Evolutionary conservation across 2,888 invertebrate genomes (phyloP).

Genomic region (Congeria kusceri): DNA sequence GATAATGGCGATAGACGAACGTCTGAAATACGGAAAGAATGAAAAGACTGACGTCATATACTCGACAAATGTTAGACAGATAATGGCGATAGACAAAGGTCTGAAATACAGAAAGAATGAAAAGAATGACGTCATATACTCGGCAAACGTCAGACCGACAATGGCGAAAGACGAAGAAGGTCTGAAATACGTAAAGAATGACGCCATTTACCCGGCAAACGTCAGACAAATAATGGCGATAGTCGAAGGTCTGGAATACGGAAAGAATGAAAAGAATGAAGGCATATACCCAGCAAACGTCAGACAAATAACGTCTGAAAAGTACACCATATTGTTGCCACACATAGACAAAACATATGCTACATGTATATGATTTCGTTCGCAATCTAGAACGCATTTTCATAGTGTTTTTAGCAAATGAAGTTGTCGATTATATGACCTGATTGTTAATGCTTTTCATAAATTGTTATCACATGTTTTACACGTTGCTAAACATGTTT

Average conservation of each 20-base stretch:
- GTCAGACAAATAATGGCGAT: slow-evolving; percentile 86
- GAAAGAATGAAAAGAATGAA: too few species aligned
- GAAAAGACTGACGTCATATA: slow-evolving; percentile 78
- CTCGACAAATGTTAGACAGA: slow-evolving; percentile 85
- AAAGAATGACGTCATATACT: slow-evolving; percentile 78
- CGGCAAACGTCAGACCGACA: slow-evolving; percentile 85
- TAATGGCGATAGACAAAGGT: slow-evolving; percentile 85
- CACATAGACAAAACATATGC: too few species aligned
- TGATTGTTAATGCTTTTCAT: too few species aligned
- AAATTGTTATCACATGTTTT: too few species aligned
- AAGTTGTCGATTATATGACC: too few species aligned
- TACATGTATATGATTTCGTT: too few species aligned
- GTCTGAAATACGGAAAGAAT: slow-evolving; percentile 80
- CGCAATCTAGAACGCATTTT: too few species aligned
- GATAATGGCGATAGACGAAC: slow-evolving; percentile 85
- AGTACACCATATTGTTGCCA: too few species aligned
- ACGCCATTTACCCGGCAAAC: slow-evolving; percentile 79
- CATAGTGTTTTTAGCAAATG: too few species aligned
- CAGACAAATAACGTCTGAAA: too few species aligned
- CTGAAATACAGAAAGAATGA: slow-evolving; percentile 78
- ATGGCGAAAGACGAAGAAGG: slow-evolving; percentile 84
- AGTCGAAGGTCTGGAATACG: slow-evolving; percentile 84
- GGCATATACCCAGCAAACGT: too few species aligned
- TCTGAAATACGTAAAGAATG: slow-evolving; percentile 79
- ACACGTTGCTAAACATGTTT: too few species aligned